Evolutionary conservation across 2,888 invertebrate genomes (phyloP), one percentile per base, ranked within the genome.

Genomic region (Caenorhabditis wallacei): DNA sequence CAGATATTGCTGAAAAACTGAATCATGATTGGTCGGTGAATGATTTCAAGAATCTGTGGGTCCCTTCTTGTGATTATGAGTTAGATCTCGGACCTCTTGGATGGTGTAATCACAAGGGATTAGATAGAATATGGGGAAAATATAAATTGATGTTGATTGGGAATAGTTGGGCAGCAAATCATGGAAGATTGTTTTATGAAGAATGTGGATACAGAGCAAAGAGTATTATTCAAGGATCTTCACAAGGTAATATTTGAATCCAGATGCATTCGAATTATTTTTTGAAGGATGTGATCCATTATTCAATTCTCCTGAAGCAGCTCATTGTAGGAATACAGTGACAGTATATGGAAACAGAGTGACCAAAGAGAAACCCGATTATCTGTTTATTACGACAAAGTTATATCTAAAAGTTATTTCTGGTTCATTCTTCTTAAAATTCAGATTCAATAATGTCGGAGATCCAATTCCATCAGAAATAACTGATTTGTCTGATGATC

Each of bases 91-190:
- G 57, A 0, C 70, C 57, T 20, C 37, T 48, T 30, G 75, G 66
- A 48, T 59, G 48, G 30, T 75, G 75, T 51, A 43, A 51, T 13
- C 66, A 64, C 40, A 37, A 20, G 22, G 69, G 63, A 0, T 46
- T 74, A 8, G 18, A 48, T 4, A 48, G 7, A 13, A 10, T 8
- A 13, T 46, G 51, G 11, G 76, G 76, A 20, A 54, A 59, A 24
- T 53, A 24, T 2, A 61, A 54, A n/a, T 16, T 78, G 8, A 43
- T 78, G 54, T 22, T 63, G 13, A 40, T 78, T 10, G 78, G 78
- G 8, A 78, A 78, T 26, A 78, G 69, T 46, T 78, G 69, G 61
- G 51, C 78, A 18, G 40, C 69, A 0, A 78, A 78, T 63, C 63
- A 69, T 16, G 71, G 24, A 1, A 16, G 48, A n/a, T 22, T 72